A percentile compares a stretch with the other conserved stretches of the same genome.
These are phyloP conservation scores for Lineus longissimus DNA, from an alignment of 1,140 invertebrate genomes.

Conservation along the genomic window DNA sequence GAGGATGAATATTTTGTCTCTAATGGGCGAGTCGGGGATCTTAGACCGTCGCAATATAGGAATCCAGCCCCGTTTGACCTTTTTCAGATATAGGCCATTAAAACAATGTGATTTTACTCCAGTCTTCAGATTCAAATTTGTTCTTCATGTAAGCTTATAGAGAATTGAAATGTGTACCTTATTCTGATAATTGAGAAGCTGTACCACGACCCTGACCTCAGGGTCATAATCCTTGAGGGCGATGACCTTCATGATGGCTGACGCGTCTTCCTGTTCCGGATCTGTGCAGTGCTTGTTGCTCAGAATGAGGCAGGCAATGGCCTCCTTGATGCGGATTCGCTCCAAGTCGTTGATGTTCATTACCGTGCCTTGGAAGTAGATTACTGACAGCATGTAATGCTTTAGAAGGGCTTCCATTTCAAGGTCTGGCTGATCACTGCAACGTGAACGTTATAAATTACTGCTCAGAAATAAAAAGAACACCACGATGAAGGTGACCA, in stretches of 20 bases:
- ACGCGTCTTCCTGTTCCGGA: conserved; percentile 89
- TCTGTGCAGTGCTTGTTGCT: conserved; percentile 97
- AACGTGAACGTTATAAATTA: not conserved
- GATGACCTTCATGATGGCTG: conserved; percentile 96
- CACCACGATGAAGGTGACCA: no score
- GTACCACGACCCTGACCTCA: conserved; percentile 67
- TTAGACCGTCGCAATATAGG: no score
- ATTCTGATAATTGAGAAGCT: conserved; percentile 97
- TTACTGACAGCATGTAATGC: conserved; percentile 14
- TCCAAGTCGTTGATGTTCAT: conserved; percentile 98
- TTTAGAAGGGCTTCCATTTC: conserved; percentile 83
- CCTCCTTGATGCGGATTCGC: conserved; percentile 86
- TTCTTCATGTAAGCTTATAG: no score
- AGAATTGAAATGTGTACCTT: no score
- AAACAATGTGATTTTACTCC: no score
- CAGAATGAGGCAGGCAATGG: conserved; percentile 93
- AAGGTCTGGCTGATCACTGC: conserved; percentile 47
- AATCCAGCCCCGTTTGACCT: no score
- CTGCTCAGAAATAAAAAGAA: not conserved
- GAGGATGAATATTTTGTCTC: no score
- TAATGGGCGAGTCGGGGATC: no score
- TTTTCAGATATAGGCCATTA: no score
- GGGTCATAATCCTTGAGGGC: conserved; percentile 97
- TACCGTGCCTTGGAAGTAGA: conserved; percentile 72
- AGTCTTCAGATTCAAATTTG: no score